Evolutionary conservation across 2,888 invertebrate genomes (phyloP).

Genomic region (Mythimna impura): DNA sequence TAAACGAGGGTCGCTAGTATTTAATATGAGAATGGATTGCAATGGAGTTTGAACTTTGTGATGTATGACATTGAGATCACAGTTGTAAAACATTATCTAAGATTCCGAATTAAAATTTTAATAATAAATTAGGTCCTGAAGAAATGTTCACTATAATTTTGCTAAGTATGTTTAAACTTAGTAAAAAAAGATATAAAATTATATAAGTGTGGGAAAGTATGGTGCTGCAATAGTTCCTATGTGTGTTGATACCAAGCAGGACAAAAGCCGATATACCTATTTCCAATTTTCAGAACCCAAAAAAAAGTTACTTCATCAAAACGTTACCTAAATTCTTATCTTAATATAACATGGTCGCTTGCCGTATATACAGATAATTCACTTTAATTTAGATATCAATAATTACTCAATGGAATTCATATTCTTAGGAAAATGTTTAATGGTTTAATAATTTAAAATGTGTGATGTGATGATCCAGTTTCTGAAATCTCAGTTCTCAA

Average conservation of each 20-base stretch:
- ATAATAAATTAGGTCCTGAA: neutral
- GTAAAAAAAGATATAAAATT: neutral
- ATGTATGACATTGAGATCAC: neutral
- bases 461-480: neutral
- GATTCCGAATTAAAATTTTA: neutral
- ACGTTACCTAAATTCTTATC: neutral
- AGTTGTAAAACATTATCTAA: neutral
- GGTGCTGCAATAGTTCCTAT: neutral
- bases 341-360: constrained; percentile 47
- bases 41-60: neutral
- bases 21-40: neutral
- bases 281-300: neutral
- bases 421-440: neutral
- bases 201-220: neutral
- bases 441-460: neutral
- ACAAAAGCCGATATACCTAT: neutral
- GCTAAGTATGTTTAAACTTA: neutral
- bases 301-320: constrained; percentile 5
- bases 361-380: constrained; percentile 41
- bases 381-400: constrained; percentile 1
- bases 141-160: neutral
- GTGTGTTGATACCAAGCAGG: neutral
- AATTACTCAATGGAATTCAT: constrained; percentile 8
- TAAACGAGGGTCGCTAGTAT: too few species aligned
- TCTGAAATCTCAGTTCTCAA: neutral